Percentiles rank a stretch among this genome's conserved stretches.
Conservation (phyloP, 2,797 vertebrate genomes). For the Dicrostonyx torquatus region DNA sequence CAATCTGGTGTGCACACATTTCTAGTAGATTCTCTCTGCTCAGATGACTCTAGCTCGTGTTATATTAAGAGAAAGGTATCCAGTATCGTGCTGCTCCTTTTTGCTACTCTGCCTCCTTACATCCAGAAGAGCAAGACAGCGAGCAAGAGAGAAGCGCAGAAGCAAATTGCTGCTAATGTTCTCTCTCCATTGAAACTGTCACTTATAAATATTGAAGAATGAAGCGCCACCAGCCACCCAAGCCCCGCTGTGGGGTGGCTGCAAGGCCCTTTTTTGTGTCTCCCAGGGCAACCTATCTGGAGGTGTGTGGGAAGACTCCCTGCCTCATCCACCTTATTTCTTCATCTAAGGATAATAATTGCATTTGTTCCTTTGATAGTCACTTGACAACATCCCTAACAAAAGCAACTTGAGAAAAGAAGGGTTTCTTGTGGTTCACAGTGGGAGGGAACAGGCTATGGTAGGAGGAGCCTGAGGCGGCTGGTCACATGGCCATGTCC, state of each 20-base stretch:
- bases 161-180: slow-evolving; percentile 62
- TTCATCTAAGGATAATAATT: too few relatives aligned
- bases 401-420: neutral
- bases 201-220: slow-evolving; percentile 64
- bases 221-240: neutral
- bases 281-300: slow-evolving; percentile 47
- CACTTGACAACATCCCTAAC: neutral
- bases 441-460: neutral
- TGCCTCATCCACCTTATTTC: too few relatives aligned
- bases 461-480: neutral
- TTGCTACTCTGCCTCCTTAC: neutral
- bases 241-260: slow-evolving; percentile 22
- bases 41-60: too few relatives aligned
- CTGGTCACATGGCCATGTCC: neutral
- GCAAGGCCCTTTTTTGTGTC: neutral
- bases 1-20: too few relatives aligned
- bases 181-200: slow-evolving; percentile 41
- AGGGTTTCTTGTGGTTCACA: neutral
- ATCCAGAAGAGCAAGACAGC: neutral
- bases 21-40: too few relatives aligned
- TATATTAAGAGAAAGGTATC: too few relatives aligned
- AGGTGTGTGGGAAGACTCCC: neutral
- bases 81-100: neutral
- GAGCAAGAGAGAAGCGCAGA: neutral
- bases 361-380: neutral